A percentile compares a stretch with the other conserved stretches of the same genome.
Evolutionary conservation across 2,113 vertebrate genomes (phyloP).

Genomic region (Panthera uncia): DNA sequence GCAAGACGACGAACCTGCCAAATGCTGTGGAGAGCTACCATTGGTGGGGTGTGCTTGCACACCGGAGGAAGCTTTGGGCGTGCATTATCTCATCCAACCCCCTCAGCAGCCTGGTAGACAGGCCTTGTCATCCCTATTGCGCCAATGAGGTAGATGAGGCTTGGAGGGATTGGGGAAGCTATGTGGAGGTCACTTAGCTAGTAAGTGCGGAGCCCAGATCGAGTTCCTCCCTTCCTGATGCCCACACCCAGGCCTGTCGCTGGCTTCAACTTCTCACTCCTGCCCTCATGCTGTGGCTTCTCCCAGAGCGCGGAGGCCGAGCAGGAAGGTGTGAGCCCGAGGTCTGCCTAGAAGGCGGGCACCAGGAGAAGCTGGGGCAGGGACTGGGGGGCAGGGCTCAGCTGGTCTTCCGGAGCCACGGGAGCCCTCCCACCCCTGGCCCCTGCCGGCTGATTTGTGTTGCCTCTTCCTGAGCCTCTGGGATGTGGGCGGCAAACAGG

Average conservation of each 20-base stretch:
- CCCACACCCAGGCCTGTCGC: not conserved
- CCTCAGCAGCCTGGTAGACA: not conserved
- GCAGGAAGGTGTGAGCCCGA: not conserved
- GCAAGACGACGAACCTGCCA: not conserved
- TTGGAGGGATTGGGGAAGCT: not conserved
- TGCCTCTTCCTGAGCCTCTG: conserved; percentile 15
- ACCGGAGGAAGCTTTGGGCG: not conserved
- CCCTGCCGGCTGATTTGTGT: not conserved
- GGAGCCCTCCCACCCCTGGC: accelerated
- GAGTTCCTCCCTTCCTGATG: not conserved
- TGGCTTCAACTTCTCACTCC: not conserved
- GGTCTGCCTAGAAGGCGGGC: not conserved
- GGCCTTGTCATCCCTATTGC: not conserved
- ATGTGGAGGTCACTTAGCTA: not conserved
- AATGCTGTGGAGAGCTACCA: not conserved
- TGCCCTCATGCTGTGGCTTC: not conserved
- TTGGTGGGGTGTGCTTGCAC: not conserved
- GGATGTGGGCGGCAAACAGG: not conserved
- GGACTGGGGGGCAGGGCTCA: not conserved
- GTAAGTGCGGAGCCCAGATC: not conserved
- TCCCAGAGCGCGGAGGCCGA: not conserved
- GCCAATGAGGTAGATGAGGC: not conserved
- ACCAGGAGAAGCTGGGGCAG: not conserved
- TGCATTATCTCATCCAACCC: not conserved
- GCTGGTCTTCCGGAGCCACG: not conserved